Conservation (phyloP, 2,113 vertebrate genomes). For the Lophochroa leadbeateri region DNA sequence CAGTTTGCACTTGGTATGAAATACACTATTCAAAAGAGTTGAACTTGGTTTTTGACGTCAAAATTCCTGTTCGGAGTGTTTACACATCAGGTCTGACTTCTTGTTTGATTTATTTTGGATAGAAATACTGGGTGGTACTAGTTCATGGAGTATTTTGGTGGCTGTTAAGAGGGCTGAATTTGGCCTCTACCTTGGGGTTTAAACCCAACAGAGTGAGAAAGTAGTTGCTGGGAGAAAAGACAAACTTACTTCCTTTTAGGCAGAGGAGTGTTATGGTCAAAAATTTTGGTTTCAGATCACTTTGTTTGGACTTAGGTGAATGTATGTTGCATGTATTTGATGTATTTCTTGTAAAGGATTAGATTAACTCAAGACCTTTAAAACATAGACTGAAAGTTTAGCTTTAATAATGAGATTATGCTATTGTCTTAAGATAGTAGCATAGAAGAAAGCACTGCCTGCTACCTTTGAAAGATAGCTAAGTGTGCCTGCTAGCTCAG, state of each 20-base stretch:
- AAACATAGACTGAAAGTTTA: not conserved
- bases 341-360: not conserved
- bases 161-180: not conserved
- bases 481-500: not conserved
- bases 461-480: not conserved
- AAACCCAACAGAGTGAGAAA: not conserved
- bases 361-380: not conserved
- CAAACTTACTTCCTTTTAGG: not conserved
- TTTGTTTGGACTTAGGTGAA: not conserved
- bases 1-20: not conserved
- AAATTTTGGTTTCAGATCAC: not conserved
- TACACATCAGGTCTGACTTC: not conserved
- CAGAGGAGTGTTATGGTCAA: not conserved
- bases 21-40: not conserved
- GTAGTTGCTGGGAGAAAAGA: not conserved
- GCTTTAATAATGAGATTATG: not conserved
- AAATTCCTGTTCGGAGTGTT: not conserved
- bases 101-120: conserved; percentile 10
- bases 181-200: not conserved
- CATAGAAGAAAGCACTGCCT: not conserved
- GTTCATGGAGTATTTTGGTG: not conserved
- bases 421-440: not conserved
- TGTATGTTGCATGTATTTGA: not conserved
- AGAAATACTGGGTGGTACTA: not conserved
- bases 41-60: not conserved